Evolutionary conservation across 2,888 invertebrate species (phyloP), one percentile per base, ranked within the genome.

Genomic region (Ophioninae sp.): DNA sequence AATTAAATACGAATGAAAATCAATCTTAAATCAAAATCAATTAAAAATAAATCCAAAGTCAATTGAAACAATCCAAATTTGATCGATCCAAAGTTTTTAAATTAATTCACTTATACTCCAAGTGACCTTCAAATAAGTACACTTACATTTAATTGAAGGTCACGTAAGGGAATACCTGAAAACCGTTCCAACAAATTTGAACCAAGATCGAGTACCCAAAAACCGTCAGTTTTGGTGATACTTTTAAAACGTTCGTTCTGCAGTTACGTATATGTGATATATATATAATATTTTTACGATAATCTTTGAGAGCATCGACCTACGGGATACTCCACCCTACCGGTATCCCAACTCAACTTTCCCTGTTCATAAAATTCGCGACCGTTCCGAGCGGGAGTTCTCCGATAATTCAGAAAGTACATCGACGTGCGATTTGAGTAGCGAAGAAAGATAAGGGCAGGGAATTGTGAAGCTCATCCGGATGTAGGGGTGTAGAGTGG

Each of bases 381-480:
- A 72, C 64, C 58, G n/a, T 39, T 58, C 30, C 64, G 13, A 77
- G 64, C 51, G 51, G 17, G 22, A 79, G 71, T 64, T 72, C 58
- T 58, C 78, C 78, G 63, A 79, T 79, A 64, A 79, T 79, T 79
- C 64, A 79, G 58, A 63, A 79, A 72, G 71, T 72, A 71, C 71
- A 71, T 64, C 22, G 23, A 78, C 59, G 61, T 77, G 64, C 64
- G 56, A 72, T 79, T 72, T 65, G 39, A 71, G 67, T 63, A 81
- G 41, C 69, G 72, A 59, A 73, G 81, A 73, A 81, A 81, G 81
- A 81, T 81, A 81, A 81, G 77, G 44, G 30, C 59, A 69, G 30
- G 17, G 73, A 67, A 74, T 79, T 74, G 61, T 68, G 30, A 67
- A 79, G 51, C 44, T 67, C 41, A 22, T 23, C 10, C 51, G 37